phyloP scores from a whole-genome alignment of 2,888 invertebrate species.

The Carcina quercana region DNA sequence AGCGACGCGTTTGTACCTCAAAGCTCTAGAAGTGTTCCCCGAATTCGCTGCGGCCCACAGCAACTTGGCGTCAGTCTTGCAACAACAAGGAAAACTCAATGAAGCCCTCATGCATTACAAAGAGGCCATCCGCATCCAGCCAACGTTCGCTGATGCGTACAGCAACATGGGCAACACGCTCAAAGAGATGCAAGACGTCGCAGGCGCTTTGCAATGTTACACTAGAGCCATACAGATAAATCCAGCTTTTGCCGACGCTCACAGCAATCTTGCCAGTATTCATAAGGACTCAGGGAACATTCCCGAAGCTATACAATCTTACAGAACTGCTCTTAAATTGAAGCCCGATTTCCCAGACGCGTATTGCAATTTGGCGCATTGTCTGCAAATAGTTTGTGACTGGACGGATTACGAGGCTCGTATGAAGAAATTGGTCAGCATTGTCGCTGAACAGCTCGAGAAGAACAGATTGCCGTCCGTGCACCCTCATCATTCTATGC shows the following conservation, averaged over 20 bases:
- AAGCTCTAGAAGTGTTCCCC: slow-evolving; percentile 95
- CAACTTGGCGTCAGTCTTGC: slow-evolving; percentile 97
- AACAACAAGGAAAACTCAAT: slow-evolving; percentile 97
- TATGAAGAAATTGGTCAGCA: slow-evolving; percentile 97
- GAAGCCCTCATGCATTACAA: slow-evolving; percentile 99
- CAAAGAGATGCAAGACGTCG: slow-evolving; percentile 99
- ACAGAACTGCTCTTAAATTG: slow-evolving; percentile 96
- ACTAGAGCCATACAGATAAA: slow-evolving; percentile 99
- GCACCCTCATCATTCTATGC: slow-evolving; percentile 99
- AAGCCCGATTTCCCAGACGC: slow-evolving; percentile 99
- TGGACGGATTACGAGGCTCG: slow-evolving; percentile 98
- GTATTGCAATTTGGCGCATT: slow-evolving; percentile 99
- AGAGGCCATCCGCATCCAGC: slow-evolving; percentile 98
- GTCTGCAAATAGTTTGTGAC: slow-evolving; percentile 98
- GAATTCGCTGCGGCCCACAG: slow-evolving; percentile 99
- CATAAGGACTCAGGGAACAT: slow-evolving; percentile 99
- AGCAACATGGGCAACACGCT: slow-evolving; percentile 99
- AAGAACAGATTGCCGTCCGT: slow-evolving; percentile 98
- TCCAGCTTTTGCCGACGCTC: slow-evolving; percentile 99
- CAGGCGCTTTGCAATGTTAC: slow-evolving; percentile 98
- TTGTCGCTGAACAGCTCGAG: slow-evolving; percentile 97
- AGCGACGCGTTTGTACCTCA: slow-evolving; percentile 95
- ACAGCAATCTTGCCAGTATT: slow-evolving; percentile 98
- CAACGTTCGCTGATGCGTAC: slow-evolving; percentile 99
- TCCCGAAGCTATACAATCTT: slow-evolving; percentile 98